Evolutionary conservation across 2,888 invertebrate genomes (phyloP), one percentile per base, ranked within the genome.

Genomic region (Lasioglossum oenotherae): DNA sequence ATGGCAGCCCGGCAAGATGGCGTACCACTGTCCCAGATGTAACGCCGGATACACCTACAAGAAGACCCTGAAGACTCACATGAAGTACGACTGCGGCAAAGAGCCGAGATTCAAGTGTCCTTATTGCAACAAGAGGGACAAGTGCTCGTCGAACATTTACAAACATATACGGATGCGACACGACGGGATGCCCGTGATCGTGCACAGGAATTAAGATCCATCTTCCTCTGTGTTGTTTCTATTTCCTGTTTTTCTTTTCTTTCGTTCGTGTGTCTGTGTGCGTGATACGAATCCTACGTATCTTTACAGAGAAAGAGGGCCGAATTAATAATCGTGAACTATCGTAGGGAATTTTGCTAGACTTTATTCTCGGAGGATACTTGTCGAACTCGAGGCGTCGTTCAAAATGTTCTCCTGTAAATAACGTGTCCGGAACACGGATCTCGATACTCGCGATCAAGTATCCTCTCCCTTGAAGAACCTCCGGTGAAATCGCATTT

Each of bases 71-170:
- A 95, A 94, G 90, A 95, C 95, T 0, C 96, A 96, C 89, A 93
- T 95, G 92, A 95, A 95, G 85, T 95, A 95, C 89, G 95, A 96
- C 85, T 96, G 96, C 89, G 95, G 95, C 16, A 95, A 95, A 84
- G 95, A 95, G 87, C 95, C 96, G 2, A 94, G 95, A 83, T 96
- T 96, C 89, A 94, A 95, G 90, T 96, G 96, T 87, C 95, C 95
- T 84, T 94, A 95, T 81, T 96, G 96, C 90, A 92, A 91, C 86
- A 95, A 95, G 76, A 92, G 92, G 85, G 94, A 97, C 95, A 97
- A 97, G 93, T 97, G 97, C 73, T 94, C 94, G 73, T 95, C 95
- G 60, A 95, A 94, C 82, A 94, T 95, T 83, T 95, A 95, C 87
- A 95, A 94, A 84, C 95, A 95, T 84, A 90, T 95, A 31, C 92